phyloP scores from a whole-genome alignment of 2,113 vertebrate species.

The Fregata magnificens region DNA sequence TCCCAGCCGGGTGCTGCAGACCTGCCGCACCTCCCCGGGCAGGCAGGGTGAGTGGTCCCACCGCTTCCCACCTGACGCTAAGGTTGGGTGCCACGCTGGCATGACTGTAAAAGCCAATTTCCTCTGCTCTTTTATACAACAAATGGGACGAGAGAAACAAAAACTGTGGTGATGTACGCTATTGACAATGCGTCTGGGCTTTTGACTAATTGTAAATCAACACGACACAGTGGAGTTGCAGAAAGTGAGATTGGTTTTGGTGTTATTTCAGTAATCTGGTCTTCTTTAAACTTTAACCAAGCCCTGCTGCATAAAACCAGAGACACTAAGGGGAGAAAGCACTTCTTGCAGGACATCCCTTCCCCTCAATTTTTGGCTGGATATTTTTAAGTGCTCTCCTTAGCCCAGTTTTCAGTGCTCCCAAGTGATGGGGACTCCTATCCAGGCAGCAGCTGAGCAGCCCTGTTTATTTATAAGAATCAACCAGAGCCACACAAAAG shows the following conservation, averaged over 20 bases:
- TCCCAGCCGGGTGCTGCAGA: background rate
- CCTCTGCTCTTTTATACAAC: rapidly evolving
- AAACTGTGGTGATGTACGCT: rapidly evolving
- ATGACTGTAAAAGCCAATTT: rapidly evolving
- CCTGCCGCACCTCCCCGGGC: background rate
- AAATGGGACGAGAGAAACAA: background rate
- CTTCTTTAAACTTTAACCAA: background rate
- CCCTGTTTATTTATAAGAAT: conserved; percentile 50
- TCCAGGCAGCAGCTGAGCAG: background rate
- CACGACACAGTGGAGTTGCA: background rate
- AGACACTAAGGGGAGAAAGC: background rate
- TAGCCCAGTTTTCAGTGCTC: background rate
- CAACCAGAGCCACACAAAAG: conserved; percentile 47
- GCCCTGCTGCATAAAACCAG: background rate
- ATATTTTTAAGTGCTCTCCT: background rate
- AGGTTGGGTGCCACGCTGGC: rapidly evolving
- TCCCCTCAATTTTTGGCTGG: background rate
- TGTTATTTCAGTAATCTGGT: background rate
- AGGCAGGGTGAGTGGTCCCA: background rate
- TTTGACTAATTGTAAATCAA: background rate
- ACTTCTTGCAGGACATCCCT: background rate
- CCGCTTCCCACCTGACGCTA: rapidly evolving
- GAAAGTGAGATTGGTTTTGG: background rate
- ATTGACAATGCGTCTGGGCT: rapidly evolving
- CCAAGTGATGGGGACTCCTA: background rate